Evolutionary conservation across 2,888 invertebrate genomes (phyloP), one percentile per base, ranked within the genome.

Genomic region (Yponomeuta evonymella): DNA sequence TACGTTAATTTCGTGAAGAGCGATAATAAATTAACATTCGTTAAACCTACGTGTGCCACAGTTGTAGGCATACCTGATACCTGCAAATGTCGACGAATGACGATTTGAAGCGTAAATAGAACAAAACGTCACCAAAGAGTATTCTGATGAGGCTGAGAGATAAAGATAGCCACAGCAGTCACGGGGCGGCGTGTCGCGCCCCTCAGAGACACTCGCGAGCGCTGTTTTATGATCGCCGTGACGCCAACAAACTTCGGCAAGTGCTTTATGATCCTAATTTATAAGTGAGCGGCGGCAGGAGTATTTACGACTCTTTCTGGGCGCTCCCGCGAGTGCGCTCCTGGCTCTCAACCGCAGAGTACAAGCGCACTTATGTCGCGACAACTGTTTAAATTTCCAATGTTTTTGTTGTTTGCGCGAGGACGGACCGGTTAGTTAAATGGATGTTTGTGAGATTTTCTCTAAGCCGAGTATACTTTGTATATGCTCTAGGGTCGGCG

Each of bases 231-330:
- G 90, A 83, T 83, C 89, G 88, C 84, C 87, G 87, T 84, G 90
- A 85, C 86, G 86, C 88, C 85, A 88, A 86, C 90, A 89, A 92
- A 92, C 85, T 92, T 91, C 84, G 88, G 84, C 88, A 90, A 90
- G 88, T 89, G 90, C 87, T 92, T 92, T 92, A 92, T 92, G 91
- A 89, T 89, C 88, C 91, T 91, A 92, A 92, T 92, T 92, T 92
- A 91, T 92, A 92, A 92, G 91, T 90, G 88, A 90, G 88, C 88
- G 87, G 85, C 84, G 88, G 81, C 86, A 87, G 80, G 83, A 83
- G 87, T 87, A 87, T 87, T 88, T 88, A 88, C 84, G 87, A 86
- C 88, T 89, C 90, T 90, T 90, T 89, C 87, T 85, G 84, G 75
- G 79, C 80, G 81, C 79, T 75, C 82, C 85, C 87, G 83, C 79